phyloP scores from a whole-genome alignment of 2,113 vertebrate genomes.

The Mormoops blainvillei region DNA sequence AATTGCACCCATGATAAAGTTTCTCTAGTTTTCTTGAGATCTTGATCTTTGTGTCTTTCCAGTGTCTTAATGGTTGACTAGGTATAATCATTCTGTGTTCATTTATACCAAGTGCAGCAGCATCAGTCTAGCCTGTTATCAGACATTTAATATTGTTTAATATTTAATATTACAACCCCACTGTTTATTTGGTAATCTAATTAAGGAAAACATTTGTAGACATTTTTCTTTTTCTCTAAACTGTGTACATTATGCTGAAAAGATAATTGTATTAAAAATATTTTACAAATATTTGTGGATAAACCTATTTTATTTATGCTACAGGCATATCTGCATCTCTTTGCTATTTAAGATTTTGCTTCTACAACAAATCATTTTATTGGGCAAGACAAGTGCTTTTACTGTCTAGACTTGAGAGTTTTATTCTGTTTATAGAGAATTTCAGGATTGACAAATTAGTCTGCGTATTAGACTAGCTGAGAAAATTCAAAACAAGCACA shows the following conservation, averaged over 20 bases:
- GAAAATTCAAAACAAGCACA: neutral
- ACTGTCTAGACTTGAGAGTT: neutral
- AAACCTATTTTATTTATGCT: neutral
- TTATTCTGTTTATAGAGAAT: neutral
- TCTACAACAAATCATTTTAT: constrained; percentile 2
- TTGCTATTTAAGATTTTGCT: neutral
- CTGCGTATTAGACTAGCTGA: neutral
- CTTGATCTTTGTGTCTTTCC: neutral
- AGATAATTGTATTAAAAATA: constrained; percentile 3
- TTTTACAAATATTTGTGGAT: neutral
- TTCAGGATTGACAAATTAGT: neutral
- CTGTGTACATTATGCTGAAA: neutral
- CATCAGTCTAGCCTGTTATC: neutral
- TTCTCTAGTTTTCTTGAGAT: neutral
- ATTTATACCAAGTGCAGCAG: neutral
- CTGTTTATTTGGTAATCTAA: neutral
- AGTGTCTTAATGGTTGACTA: neutral
- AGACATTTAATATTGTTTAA: neutral
- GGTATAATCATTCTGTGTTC: neutral
- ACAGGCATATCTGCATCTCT: neutral
- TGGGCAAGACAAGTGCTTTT: neutral
- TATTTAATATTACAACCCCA: neutral
- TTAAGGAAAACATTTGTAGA: constrained; percentile 18
- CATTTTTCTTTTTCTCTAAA: neutral
- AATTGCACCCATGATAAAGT: neutral